Evolutionary conservation across 30 jellyfish, hydroid and myxozoan genomes (phyloP), one percentile per base, ranked within the genome.

Genomic region (Aurelia aurita complex sp. Pacific): DNA sequence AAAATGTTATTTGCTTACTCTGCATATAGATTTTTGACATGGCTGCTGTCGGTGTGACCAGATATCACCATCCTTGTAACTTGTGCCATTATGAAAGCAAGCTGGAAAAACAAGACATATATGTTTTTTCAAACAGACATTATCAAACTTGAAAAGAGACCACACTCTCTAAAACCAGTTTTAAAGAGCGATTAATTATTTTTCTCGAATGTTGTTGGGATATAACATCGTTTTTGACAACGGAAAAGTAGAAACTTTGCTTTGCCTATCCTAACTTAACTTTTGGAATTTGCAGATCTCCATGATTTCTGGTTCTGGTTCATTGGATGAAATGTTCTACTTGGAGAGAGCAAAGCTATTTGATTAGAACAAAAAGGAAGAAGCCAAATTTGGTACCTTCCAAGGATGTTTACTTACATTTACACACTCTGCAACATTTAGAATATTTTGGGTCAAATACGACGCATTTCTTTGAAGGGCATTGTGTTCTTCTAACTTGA

Each of bases 361-460:
- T 16, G 23, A 5, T 67, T 16, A 14, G 10, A 16, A 67, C 4
- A 32, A 13, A 15, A n/a, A 23, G 5, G 46, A 67, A 23, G 13
- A 14, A 67, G 13, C 13, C 77, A 23, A n/a, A 4, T 5, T 36
- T 5, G 59, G 12, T 15, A 3, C 13, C 46, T 67, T 14, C 46
- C 29, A 23, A 14, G 33, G n/a, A 33, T 59, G 2, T 19, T 64
- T 0, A 54, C 79, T 67, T 50, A 86, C 95, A 88, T 76, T 86
- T 86, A 59, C 95, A 86, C 5, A 43, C 87, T 79, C 85, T 77
- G 68, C 95, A 86, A 60, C 95, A 86, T 42, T 73, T 73, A 4
- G 89, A 64, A 53, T 76, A 69, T 6, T 72, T 11, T 5, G 89
- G 55, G 64, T 74, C 94, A 36, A 10, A 69, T 0, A 86, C 76